Evolutionary conservation across 2,113 vertebrate genomes (phyloP), one percentile per base, ranked within the genome.

Genomic region (Romanogobio albipinnatus): DNA sequence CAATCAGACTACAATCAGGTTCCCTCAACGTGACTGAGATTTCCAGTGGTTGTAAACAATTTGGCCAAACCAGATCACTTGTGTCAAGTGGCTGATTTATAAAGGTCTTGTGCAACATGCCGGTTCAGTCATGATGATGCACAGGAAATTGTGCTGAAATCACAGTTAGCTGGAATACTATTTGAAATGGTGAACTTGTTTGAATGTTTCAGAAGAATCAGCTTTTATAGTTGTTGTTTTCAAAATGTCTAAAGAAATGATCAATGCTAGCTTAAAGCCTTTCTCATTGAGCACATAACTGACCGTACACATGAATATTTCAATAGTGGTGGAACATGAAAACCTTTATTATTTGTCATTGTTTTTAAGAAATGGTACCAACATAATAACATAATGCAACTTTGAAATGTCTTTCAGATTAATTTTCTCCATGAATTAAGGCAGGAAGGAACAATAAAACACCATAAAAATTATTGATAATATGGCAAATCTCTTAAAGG

Each of bases 21-120:
- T 89, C 85, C 71, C 77, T 84, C 33, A 43, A 2, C 47, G 64
- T 56, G 61, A 77, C 17, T 59, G 15, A 53, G 29, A 58, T 77
- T 49, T 75, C 4, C 22, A 24, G 24, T 13, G 45, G 14, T 49
- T 24, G 22, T 75, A 75, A 75, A 9, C 11, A 24, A 17, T 75
- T 75, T 75, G 22, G 17, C 4, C 39, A 73, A 73, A 45, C 45
- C 19, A 45, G 17, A 71, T 71, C 8, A 39, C 5, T 45, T 71
- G 7, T 74, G 43, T 74, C 7, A 74, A 26, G 33, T 15, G 68
- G 19, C 19, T 45, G 19, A 43, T 24, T 19, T 68, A 7, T 39
- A 9, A 33, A 62, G 10, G 11, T 62, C 24, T 33, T 66, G 14
- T 29, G 26, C 61, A 6, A 17, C 62, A 19, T 29, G 13, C 14